Base-by-base conservation (phyloP, 92 coral and sea anemone species). In the Porites evermanni region DNA sequence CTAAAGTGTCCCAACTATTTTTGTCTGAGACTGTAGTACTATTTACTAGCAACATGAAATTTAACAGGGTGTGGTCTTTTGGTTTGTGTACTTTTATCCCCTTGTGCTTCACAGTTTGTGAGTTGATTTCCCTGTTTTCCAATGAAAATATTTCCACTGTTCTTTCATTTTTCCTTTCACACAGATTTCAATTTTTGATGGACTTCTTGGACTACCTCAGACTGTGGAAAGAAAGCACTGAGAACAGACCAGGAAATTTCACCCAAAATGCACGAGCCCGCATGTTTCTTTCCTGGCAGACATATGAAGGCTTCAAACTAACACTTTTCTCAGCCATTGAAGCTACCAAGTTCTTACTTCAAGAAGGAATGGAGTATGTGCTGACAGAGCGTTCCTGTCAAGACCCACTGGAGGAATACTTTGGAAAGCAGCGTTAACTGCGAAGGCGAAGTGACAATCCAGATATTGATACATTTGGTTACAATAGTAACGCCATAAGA, bases 351-450 rank as follows among this genome's bases (percentile, higher is more conserved):
- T 21, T 21, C 21, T 21, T 21, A 21, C 21, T 21, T 21, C 21
- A 21, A 21, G 21, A 21, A 21, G 21, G 21, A 21, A 21, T 21
- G 21, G 21, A 21, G 72, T 91, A 68, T 88, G 94, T 91, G 7
- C 60, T 88, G 67, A 83, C 90, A 7, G 94, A 91, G 65, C 80
- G 89, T 18, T 91, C 88, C 70, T 88, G 94, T 65, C 91, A 91
- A 47, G 90, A 91, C 59, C 21, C 77, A 9, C 20, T 84, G 23
- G 92, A 92, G 20, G 95, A 88, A 60, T 91, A 91, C 65, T 91
- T 91, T 71, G 92, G 88, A 56, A 75, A 67, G 67, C 92, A 91
- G 65, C 68, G 92, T 29, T 71, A 91, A 53, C 63, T 82, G 26
- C 91, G 94, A 4, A 75, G 91, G 47, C 38, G 88, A 20, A 81